Conservation (phyloP, 2,113 vertebrate species). For the Pseudois nayaur region DNA sequence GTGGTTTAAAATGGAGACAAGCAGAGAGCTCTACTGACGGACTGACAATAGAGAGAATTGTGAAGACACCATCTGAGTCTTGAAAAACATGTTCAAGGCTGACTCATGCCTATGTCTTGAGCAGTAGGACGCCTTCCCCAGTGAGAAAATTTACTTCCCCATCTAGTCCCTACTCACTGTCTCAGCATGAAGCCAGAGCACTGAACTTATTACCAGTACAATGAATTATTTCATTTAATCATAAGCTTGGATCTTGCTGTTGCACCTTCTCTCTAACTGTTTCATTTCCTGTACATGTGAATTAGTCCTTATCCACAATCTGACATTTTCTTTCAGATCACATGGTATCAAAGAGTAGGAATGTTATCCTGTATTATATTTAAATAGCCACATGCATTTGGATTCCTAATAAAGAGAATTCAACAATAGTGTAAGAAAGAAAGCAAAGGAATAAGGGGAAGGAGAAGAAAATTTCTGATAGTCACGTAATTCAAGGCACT, state of each 20-base stretch:
- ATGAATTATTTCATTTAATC: slow-evolving; percentile 57
- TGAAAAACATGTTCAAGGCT: slow-evolving; percentile 37
- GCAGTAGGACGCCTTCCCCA: slow-evolving; percentile 20
- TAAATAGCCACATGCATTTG: neutral
- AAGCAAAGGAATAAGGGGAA: neutral
- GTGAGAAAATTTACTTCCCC: slow-evolving; percentile 38
- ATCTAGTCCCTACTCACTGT: neutral
- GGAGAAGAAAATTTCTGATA: neutral
- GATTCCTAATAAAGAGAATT: neutral
- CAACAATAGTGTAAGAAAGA: neutral
- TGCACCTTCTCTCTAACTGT: slow-evolving; percentile 10
- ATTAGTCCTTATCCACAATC: neutral
- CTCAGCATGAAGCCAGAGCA: slow-evolving; percentile 19
- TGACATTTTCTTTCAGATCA: neutral
- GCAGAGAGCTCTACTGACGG: neutral
- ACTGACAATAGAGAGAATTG: neutral
- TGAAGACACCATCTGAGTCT: neutral
- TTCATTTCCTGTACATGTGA: neutral
- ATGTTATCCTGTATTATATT: neutral
- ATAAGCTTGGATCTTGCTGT: neutral
- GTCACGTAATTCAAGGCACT: neutral
- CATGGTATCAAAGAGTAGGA: neutral
- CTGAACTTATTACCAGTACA: slow-evolving; percentile 33
- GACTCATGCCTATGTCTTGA: slow-evolving; percentile 24
- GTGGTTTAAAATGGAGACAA: neutral